These are phyloP conservation scores for Pocillopora grandis DNA, from an alignment of 92 coral and sea anemone genomes.

Conservation along the genomic window DNA sequence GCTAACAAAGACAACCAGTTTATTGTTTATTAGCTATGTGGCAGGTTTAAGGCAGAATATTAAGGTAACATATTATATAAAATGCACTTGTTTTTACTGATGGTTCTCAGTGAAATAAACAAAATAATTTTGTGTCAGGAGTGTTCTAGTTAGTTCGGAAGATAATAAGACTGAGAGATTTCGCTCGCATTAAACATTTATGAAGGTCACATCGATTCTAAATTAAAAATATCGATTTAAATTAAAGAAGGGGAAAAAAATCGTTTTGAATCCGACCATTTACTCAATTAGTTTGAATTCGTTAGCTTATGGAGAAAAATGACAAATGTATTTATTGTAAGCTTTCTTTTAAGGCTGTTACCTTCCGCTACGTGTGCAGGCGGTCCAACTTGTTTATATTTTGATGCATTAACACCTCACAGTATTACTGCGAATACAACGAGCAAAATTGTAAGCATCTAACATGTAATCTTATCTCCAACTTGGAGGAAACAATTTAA, in stretches of 20 bases:
- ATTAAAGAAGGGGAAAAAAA: too few species aligned
- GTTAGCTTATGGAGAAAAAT: not conserved
- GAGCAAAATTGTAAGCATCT: not conserved
- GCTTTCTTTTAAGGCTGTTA: not conserved
- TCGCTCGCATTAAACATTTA: not conserved
- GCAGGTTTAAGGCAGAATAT: too few species aligned
- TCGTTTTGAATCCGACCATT: not conserved
- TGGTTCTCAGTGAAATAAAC: too few species aligned
- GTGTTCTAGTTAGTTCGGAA: too few species aligned
- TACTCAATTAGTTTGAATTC: not conserved
- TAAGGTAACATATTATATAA: too few species aligned
- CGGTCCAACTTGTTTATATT: not conserved
- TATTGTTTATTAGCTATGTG: too few species aligned
- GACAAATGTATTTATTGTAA: not conserved
- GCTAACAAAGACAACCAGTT: too few species aligned
- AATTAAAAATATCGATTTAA: too few species aligned
- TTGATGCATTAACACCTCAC: not conserved
- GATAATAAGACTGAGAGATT: too few species aligned
- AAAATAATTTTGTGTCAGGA: too few species aligned
- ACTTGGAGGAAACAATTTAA: not conserved
- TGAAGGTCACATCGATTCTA: not conserved
- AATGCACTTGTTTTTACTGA: too few species aligned
- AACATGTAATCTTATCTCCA: not conserved
- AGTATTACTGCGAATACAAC: not conserved
- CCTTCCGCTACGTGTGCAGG: not conserved